Percentiles rank a stretch among this genome's conserved stretches.
Conservation (phyloP, 2,888 invertebrate genomes). For the Allacma fusca region DNA sequence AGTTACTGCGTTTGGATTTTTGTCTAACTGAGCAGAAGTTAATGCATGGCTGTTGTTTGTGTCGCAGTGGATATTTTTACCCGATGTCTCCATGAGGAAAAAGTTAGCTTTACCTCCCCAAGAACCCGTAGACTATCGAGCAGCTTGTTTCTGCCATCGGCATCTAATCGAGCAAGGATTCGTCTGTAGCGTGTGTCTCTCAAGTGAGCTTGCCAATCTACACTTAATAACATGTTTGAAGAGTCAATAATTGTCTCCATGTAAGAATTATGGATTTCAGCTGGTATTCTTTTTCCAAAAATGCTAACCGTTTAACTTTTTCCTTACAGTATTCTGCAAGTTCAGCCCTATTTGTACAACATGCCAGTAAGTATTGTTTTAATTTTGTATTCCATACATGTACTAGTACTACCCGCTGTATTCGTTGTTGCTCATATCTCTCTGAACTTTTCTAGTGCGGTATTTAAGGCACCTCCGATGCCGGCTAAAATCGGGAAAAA, state of each 20-base stretch:
- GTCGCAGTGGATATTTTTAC: slow-evolving; percentile 88
- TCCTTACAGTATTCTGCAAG: slow-evolving; percentile 88
- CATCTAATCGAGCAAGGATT: slow-evolving; percentile 94
- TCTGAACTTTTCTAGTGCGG: slow-evolving; percentile 75
- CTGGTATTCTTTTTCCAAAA: neutral
- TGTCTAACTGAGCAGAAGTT: no score
- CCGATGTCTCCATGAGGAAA: slow-evolving; percentile 79
- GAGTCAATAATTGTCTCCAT: slow-evolving; percentile 15
- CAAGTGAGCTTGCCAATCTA: slow-evolving; percentile 71
- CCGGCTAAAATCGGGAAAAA: slow-evolving; percentile 67
- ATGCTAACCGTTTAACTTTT: neutral
- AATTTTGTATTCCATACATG: slow-evolving; percentile 3
- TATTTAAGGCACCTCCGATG: slow-evolving; percentile 88
- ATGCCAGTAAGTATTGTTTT: slow-evolving; percentile 80
- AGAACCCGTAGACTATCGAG: slow-evolving; percentile 92
- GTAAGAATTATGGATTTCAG: neutral
- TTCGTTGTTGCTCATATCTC: slow-evolving; percentile 35
- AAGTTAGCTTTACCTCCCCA: slow-evolving; percentile 88
- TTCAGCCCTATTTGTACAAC: slow-evolving; percentile 98
- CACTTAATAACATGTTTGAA: neutral
- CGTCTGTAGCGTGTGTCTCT: slow-evolving; percentile 96
- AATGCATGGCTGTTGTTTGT: no score
- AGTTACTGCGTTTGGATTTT: neutral
- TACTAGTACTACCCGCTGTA: neutral
- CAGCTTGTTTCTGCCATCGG: slow-evolving; percentile 97